Percentiles rank a stretch among this genome's conserved stretches.
Evolutionary conservation across 2,113 vertebrate species (phyloP).

Genomic region (Siphamia tubifer): DNA sequence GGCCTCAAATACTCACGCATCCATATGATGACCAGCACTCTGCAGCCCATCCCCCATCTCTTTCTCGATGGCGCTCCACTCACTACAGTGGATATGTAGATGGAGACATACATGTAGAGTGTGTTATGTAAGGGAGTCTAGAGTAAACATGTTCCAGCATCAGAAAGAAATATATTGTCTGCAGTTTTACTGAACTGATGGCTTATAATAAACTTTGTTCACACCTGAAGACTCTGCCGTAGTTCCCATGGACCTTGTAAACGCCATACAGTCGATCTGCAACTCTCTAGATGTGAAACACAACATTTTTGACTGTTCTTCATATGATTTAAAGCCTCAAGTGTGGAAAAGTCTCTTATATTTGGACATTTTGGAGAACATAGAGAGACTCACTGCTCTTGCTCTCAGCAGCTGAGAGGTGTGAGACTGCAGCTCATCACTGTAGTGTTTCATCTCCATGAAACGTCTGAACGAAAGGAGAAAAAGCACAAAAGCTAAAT

Average conservation of each 20-base stretch:
- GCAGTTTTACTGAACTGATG: no score
- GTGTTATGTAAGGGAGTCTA: no score
- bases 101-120: background rate
- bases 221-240: constrained; percentile 96
- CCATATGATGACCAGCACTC: constrained; percentile 96
- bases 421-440: constrained; percentile 90
- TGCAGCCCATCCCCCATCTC: constrained; percentile 97
- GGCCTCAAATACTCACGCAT: constrained; percentile 84
- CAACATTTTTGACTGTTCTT: background rate
- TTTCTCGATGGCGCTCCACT: constrained; percentile 95
- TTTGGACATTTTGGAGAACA: background rate
- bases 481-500: no score
- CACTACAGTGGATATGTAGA: constrained; percentile 74
- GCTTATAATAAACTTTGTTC: background rate
- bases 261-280: constrained; percentile 95
- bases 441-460: constrained; percentile 91
- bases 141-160: no score
- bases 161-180: no score
- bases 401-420: constrained; percentile 91
- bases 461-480: constrained; percentile 79
- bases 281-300: constrained; percentile 81
- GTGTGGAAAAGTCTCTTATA: background rate
- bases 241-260: constrained; percentile 97
- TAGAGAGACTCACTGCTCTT: constrained; percentile 85
- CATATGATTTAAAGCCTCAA: background rate